These are phyloP conservation scores for Protobothrops flavoviridis DNA, from an alignment of 2,113 vertebrate species.

Conservation along the genomic window DNA sequence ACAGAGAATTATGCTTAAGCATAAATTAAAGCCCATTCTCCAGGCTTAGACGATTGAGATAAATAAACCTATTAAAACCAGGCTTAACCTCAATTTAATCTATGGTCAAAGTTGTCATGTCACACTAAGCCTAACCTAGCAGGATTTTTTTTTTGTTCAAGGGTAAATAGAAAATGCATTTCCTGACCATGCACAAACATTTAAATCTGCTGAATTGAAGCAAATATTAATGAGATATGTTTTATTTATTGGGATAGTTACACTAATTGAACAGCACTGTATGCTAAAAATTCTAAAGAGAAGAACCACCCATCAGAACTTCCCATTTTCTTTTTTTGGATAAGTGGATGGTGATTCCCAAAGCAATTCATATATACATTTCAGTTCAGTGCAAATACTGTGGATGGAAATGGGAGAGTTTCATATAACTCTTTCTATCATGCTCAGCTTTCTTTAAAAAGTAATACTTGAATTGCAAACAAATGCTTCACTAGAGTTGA, in stretches of 20 bases:
- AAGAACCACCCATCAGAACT: background rate
- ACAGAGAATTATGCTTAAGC: background rate
- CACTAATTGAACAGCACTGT: background rate
- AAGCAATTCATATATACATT: background rate
- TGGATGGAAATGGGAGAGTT: background rate
- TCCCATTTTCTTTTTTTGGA: background rate
- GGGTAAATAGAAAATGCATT: background rate
- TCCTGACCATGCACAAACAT: background rate
- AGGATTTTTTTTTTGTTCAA: background rate
- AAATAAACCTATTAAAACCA: background rate
- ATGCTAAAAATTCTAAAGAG: background rate
- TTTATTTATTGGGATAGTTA: background rate
- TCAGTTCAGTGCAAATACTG: background rate
- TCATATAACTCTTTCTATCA: background rate
- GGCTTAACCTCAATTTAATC: background rate
- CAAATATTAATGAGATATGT: background rate
- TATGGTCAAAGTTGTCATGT: background rate
- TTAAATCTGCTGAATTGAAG: background rate
- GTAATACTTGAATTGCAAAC: background rate
- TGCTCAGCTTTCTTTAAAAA: background rate
- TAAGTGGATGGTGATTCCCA: background rate
- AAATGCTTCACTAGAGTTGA: background rate
- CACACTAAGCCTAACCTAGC: background rate
- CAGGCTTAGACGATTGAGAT: background rate
- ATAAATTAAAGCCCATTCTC: background rate